phyloP scores from a whole-genome alignment of 1,140 invertebrate genomes.

The Bombus pyrosoma region DNA sequence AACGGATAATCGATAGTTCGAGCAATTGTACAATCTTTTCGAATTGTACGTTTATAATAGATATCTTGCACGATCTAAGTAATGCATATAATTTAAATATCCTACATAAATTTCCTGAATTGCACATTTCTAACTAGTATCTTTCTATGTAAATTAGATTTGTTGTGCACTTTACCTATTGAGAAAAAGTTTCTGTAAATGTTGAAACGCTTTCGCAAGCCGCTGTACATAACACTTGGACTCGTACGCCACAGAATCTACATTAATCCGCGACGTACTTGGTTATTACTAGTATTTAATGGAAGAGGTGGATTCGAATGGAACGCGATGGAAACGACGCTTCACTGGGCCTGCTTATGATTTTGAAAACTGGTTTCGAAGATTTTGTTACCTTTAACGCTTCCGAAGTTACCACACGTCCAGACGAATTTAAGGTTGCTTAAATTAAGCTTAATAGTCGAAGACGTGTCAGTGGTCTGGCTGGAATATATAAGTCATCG shows the following conservation, averaged over 20 bases:
- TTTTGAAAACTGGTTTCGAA: conserved; percentile 43
- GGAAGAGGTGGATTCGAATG: conserved; percentile 16
- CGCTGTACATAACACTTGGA: neutral
- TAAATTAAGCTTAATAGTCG: conserved; percentile 7
- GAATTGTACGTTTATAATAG: no score
- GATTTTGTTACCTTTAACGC: neutral
- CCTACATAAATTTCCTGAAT: no score
- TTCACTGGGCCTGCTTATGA: neutral
- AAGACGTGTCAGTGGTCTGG: neutral
- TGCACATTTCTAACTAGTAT: no score
- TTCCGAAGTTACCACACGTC: neutral
- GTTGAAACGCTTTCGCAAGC: no score
- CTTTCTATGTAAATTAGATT: no score
- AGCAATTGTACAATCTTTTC: no score
- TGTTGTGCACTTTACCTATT: no score
- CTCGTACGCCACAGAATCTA: neutral
- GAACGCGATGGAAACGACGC: conserved; percentile 20
- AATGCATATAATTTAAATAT: no score
- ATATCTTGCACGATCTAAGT: no score
- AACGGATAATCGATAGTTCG: no score
- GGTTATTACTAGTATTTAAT: neutral
- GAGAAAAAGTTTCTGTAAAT: no score
- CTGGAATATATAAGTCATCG: neutral
- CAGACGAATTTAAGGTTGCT: neutral
- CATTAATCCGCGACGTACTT: no score